These are phyloP conservation scores for Neria commutata DNA, from an alignment of 2,888 invertebrate species.

Conservation along the genomic window DNA sequence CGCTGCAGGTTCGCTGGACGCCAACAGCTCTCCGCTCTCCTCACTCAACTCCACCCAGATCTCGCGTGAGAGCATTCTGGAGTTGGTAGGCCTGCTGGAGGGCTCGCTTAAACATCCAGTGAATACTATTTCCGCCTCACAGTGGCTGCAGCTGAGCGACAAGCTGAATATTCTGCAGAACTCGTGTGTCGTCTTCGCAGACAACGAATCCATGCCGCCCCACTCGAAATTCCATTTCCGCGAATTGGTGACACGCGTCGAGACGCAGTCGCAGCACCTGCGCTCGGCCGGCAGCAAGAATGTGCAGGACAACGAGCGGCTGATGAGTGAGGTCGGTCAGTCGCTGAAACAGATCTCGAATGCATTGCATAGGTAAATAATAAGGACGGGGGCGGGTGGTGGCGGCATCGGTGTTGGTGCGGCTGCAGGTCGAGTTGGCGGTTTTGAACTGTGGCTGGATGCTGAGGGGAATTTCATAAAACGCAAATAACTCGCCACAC, in stretches of 20 bases:
- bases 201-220: constrained; percentile 77
- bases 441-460: constrained; percentile 45
- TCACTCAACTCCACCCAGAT: constrained; percentile 63
- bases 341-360: constrained; percentile 62
- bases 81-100: constrained; percentile 71
- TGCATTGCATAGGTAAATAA: constrained; percentile 62
- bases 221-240: constrained; percentile 89
- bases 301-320: constrained; percentile 71
- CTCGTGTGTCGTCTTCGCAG: constrained; percentile 83
- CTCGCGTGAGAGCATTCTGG: constrained; percentile 67
- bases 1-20: constrained; percentile 22
- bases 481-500: constrained; percentile 35
- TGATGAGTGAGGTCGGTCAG: constrained; percentile 71
- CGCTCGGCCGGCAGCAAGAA: constrained; percentile 74
- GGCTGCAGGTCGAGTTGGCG: no score
- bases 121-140: constrained; percentile 65
- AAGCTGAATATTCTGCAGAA: constrained; percentile 82
- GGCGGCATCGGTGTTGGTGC: constrained; percentile 17
- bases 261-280: constrained; percentile 72
- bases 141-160: constrained; percentile 80
- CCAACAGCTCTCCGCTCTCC: constrained; percentile 63
- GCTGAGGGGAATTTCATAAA: constrained; percentile 57
- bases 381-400: constrained; percentile 52
- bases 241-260: constrained; percentile 73
- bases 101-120: constrained; percentile 68